phyloP scores from a whole-genome alignment of 2,888 invertebrate genomes.

The Aplocera efformata region DNA sequence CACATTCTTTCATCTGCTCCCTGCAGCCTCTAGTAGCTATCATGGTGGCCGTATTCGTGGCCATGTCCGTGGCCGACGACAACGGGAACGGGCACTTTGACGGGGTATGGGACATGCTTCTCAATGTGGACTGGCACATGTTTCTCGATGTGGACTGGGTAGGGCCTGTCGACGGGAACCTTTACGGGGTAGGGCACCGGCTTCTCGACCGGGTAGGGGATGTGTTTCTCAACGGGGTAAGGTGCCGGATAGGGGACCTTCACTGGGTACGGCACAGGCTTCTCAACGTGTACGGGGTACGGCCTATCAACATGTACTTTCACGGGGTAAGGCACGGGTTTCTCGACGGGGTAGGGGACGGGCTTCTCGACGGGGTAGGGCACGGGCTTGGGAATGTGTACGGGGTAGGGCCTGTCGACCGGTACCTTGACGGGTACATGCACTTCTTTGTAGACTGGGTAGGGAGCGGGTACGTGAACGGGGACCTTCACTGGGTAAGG shows the following conservation, averaged over 20 bases:
- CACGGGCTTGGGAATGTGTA: constrained; percentile 81
- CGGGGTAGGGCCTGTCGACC: constrained; percentile 83
- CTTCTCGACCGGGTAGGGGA: constrained; percentile 85
- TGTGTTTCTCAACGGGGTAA: constrained; percentile 81
- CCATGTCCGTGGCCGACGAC: constrained; percentile 70
- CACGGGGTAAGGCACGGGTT: constrained; percentile 81
- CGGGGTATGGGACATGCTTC: constrained; percentile 82
- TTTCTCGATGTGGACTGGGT: constrained; percentile 83
- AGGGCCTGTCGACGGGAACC: constrained; percentile 82
- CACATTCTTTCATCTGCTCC: constrained; percentile 77
- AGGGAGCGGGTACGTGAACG: constrained; percentile 82
- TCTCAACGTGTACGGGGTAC: constrained; percentile 67
- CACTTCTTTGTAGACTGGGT: constrained; percentile 81
- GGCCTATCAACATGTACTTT: constrained; percentile 82
- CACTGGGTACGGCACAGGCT: constrained; percentile 77
- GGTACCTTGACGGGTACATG: constrained; percentile 83
- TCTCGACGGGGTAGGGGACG: constrained; percentile 65
- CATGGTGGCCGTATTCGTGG: constrained; percentile 76
- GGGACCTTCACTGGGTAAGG: constrained; percentile 83
- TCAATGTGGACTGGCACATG: constrained; percentile 83
- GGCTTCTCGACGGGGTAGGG: constrained; percentile 82
- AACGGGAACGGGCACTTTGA: constrained; percentile 81
- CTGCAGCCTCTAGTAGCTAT: constrained; percentile 78
- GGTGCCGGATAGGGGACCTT: constrained; percentile 85
- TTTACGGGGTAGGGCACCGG: constrained; percentile 84